Conservation (phyloP, 2,797 vertebrate genomes). For the Phoeniculus purpureus region DNA sequence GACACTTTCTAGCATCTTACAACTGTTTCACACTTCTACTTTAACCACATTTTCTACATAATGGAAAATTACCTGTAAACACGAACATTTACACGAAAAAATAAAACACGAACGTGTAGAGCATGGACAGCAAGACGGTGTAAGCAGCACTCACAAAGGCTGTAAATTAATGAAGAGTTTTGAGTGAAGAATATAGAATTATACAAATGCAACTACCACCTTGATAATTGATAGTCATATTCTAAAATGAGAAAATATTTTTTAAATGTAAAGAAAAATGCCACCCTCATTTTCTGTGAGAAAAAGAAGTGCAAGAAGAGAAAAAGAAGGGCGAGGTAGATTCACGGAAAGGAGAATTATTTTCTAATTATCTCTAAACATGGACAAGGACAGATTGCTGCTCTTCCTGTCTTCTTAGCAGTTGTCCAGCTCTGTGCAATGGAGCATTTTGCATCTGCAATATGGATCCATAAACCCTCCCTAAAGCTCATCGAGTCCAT, state of each 20-base stretch:
- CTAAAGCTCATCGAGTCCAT: not conserved
- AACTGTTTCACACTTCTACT: not conserved
- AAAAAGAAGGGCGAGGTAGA: not conserved
- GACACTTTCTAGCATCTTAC: constrained; percentile 58
- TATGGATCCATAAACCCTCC: not conserved
- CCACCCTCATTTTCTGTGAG: not conserved
- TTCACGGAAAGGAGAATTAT: not conserved
- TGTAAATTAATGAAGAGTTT: not conserved
- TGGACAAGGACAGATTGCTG: not conserved
- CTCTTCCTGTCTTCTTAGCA: not conserved
- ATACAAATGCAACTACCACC: not conserved
- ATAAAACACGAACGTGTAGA: not conserved
- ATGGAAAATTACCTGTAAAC: constrained; percentile 34
- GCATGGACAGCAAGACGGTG: not conserved
- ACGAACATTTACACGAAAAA: not conserved
- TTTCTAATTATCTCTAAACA: not conserved
- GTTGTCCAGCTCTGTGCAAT: not conserved
- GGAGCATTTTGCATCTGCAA: not conserved
- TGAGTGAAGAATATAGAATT: not conserved
- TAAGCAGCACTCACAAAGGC: not conserved
- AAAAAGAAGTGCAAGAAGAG: not conserved
- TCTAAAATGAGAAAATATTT: not conserved
- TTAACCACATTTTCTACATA: not conserved
- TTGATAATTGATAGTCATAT: not conserved
- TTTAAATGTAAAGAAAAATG: not conserved